phyloP scores from a whole-genome alignment of 2,113 vertebrate genomes.

The Formicarius rufipectus region DNA sequence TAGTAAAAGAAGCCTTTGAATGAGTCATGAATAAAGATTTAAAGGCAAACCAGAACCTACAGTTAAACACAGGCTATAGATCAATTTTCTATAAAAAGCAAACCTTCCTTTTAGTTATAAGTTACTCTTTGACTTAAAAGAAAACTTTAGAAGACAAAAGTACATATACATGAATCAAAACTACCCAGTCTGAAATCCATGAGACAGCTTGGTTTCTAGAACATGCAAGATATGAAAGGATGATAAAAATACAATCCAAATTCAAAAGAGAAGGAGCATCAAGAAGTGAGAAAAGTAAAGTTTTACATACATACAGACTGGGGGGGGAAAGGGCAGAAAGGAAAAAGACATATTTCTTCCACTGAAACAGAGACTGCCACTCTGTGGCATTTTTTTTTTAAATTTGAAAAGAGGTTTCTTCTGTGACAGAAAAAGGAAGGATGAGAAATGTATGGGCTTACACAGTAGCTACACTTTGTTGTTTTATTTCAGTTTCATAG shows the following conservation, averaged over 20 bases:
- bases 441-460: background rate
- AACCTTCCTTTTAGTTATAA: background rate
- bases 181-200: background rate
- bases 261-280: background rate
- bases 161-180: rapidly evolving
- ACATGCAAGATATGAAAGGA: background rate
- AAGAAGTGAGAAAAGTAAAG: background rate
- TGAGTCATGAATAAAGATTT: background rate
- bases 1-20: background rate
- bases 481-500: background rate
- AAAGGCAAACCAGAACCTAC: background rate
- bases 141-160: background rate
- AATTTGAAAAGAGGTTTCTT: background rate
- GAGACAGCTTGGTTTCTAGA: background rate
- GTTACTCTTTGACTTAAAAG: background rate
- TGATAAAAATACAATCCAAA: background rate
- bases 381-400: background rate
- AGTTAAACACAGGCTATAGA: background rate
- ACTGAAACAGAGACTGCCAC: background rate
- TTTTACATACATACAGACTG: background rate
- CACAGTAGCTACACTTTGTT: rapidly evolving
- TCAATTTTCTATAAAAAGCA: background rate
- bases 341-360: background rate
- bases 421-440: background rate
- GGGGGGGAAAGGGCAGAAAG: background rate